phyloP scores from a whole-genome alignment of 2,888 invertebrate genomes.

The Atrina japonica region DNA sequence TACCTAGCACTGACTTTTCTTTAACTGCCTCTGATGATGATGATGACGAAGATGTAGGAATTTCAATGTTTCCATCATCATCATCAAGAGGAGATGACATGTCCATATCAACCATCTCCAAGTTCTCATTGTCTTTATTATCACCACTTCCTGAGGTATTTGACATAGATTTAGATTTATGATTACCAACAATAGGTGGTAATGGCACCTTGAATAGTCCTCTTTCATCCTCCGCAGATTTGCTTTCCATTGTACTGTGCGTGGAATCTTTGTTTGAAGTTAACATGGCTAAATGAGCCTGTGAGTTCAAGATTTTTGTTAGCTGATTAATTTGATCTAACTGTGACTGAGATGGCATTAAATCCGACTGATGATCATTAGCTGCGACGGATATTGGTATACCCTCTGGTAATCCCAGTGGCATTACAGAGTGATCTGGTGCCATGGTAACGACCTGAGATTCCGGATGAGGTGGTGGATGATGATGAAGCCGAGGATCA shows the following conservation, averaged over 20 bases:
- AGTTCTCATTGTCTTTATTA: conserved; percentile 64
- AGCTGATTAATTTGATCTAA: conserved; percentile 59
- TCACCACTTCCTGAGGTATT: conserved; percentile 30
- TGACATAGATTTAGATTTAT: conserved; percentile 17
- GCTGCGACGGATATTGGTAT: conserved; percentile 19
- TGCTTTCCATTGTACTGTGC: conserved; percentile 9
- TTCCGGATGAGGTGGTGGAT: conserved; percentile 29
- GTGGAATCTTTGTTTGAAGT: conserved; percentile 20
- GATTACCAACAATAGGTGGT: conserved; percentile 56
- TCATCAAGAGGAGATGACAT: conserved; percentile 83
- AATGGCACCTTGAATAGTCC: conserved; percentile 69
- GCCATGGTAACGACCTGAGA: conserved; percentile 20
- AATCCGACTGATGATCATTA: conserved; percentile 1
- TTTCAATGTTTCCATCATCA: conserved; percentile 66
- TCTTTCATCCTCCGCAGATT: conserved; percentile 43
- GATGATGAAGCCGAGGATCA: conserved; percentile 36
- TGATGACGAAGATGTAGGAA: conserved; percentile 53
- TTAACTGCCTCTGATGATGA: background rate
- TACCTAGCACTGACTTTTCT: conserved; percentile 7
- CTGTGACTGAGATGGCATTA: conserved; percentile 29
- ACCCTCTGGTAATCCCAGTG: conserved; percentile 19
- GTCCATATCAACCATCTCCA: conserved; percentile 85
- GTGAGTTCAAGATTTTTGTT: conserved; percentile 70
- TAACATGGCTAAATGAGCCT: conserved; percentile 55
- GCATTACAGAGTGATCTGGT: conserved; percentile 19